Evolutionary conservation across 2,797 vertebrate species (phyloP).

Genomic region (Pipistrellus pipistrellus): DNA sequence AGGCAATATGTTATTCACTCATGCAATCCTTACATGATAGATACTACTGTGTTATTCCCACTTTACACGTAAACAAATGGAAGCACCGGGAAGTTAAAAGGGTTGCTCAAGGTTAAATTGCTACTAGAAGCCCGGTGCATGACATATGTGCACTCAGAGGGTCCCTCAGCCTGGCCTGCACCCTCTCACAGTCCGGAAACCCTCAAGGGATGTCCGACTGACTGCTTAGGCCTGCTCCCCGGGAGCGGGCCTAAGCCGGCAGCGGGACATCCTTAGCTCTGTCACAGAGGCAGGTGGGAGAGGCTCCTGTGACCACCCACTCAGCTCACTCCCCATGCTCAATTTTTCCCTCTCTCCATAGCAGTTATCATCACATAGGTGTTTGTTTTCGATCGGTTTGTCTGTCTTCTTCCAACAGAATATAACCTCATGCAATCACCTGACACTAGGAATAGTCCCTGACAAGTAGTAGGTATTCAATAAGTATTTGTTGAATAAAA

Average conservation of each 20-base stretch:
- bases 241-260: no score
- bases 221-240: no score
- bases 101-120: not conserved
- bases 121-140: not conserved
- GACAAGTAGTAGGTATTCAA: not conserved
- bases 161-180: no score
- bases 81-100: slow-evolving; percentile 37
- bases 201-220: no score
- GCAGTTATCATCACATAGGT: not conserved
- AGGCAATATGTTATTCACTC: not conserved
- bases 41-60: not conserved
- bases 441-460: not conserved
- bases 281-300: no score
- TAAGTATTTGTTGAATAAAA: not conserved
- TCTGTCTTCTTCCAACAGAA: not conserved
- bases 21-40: not conserved
- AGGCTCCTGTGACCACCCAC: no score
- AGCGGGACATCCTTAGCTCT: no score
- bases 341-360: not conserved
- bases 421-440: not conserved
- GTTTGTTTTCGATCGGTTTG: not conserved
- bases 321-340: not conserved
- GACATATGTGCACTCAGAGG: no score
- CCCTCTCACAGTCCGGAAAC: no score
- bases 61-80: not conserved